Evolutionary conservation across 2,888 invertebrate species (phyloP), one percentile per base, ranked within the genome.

Genomic region (Cephalotes varians): DNA sequence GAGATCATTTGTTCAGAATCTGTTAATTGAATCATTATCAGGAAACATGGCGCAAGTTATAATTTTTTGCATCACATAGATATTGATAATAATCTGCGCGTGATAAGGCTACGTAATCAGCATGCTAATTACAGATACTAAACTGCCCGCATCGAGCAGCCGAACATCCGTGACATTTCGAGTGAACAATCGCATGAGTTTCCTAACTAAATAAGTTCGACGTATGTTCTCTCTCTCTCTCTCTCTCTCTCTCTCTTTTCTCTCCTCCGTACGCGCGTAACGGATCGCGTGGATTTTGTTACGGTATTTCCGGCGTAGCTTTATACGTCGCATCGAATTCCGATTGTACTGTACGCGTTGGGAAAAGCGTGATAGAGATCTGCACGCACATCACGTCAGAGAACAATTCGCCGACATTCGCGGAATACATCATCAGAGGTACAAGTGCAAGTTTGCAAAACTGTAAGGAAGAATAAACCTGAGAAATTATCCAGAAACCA

Each of bases 231-330:
- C n/a, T n/a, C n/a, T n/a, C n/a, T n/a, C n/a, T n/a, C n/a, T n/a
- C n/a, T n/a, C n/a, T n/a, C n/a, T n/a, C n/a, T n/a, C n/a, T n/a
- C n/a, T n/a, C n/a, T n/a, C n/a, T n/a, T n/a, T n/a, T n/a, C n/a
- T n/a, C n/a, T n/a, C n/a, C n/a, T n/a, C 60, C 49, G 47, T 40
- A 76, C 49, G 28, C 28, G 12, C 2, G 49, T 76, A 76, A 76
- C 76, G 76, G 76, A 76, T 51, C 65, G n/a, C 25, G n/a, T n/a
- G 15, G 49, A 65, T 34, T 37, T 51, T 51, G 74, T 76, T 76
- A 76, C 76, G 76, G 76, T 76, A 65, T 76, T 76, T 76, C 76
- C 76, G 76, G 65, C 51, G n/a, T 12, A 65, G 25, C 49, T 76
- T 40, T 51, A 18, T 47, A 31, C 65, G 40, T 49, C 31, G 65